Conservation (phyloP, 2,888 invertebrate genomes). For the Apotomis capreana region DNA sequence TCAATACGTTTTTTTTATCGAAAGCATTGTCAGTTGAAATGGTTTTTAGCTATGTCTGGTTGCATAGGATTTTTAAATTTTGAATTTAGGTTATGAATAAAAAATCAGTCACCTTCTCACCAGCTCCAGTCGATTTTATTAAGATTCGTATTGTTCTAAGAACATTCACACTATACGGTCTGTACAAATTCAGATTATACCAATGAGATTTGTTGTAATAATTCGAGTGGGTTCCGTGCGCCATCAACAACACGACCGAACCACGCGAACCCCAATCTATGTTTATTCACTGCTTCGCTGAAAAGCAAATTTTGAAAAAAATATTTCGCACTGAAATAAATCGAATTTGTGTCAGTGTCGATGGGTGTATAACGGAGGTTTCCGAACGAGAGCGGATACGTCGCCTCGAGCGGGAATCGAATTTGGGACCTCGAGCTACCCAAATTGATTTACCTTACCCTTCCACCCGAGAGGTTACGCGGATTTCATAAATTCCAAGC, state of each 20-base stretch:
- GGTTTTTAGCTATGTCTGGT: no score
- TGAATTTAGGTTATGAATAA: no score
- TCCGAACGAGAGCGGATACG: conserved; percentile 64
- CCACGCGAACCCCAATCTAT: conserved; percentile 38
- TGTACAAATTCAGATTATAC: no score
- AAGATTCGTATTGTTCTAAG: no score
- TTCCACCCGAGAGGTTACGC: conserved; percentile 58
- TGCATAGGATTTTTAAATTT: no score
- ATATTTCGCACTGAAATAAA: conserved; percentile 61
- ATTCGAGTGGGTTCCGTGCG: conserved; percentile 4
- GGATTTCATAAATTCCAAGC: conserved; percentile 59
- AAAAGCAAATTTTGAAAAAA: conserved; percentile 54
- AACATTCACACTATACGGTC: no score
- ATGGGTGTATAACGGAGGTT: conserved; percentile 65
- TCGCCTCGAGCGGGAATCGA: conserved; percentile 74
- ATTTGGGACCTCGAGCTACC: conserved; percentile 73
- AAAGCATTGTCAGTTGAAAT: no score
- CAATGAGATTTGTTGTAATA: no score
- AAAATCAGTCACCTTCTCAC: no score
- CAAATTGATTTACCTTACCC: conserved; percentile 78
- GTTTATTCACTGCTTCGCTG: conserved; percentile 34
- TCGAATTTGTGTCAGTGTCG: conserved; percentile 68
- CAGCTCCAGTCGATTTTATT: no score
- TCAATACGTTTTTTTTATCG: no score
- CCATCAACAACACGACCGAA: conserved; percentile 21